These are phyloP conservation scores for Pseudococcus longispinus DNA, from an alignment of 2,888 invertebrate species.

Conservation along the genomic window DNA sequence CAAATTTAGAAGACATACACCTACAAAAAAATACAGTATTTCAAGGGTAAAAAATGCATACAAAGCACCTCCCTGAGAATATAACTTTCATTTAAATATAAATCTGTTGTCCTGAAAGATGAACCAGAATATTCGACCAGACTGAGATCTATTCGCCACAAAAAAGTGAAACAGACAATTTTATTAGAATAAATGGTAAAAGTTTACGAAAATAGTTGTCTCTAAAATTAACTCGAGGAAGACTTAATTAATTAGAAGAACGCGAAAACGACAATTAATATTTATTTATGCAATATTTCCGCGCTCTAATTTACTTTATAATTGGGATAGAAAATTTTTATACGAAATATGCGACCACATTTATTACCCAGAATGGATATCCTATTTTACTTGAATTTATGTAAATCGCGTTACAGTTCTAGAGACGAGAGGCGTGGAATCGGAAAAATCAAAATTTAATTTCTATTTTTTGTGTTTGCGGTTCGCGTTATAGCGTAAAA, in stretches of 20 bases:
- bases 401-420: slow-evolving; percentile 33
- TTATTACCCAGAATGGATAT: not conserved
- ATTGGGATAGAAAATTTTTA: slow-evolving; percentile 36
- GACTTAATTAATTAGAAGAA: slow-evolving; percentile 41
- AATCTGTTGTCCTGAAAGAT: not conserved
- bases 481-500: not conserved
- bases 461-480: slow-evolving; percentile 26
- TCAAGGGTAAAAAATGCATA: too few species aligned
- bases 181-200: slow-evolving; percentile 30
- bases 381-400: slow-evolving; percentile 32
- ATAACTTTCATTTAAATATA: not conserved
- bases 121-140: not conserved
- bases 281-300: slow-evolving; percentile 36
- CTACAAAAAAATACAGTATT: too few species aligned
- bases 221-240: slow-evolving; percentile 14
- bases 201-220: not conserved
- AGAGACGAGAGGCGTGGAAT: not conserved
- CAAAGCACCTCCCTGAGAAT: too few species aligned
- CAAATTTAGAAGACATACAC: too few species aligned
- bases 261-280: slow-evolving; percentile 12
- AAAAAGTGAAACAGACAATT: slow-evolving; percentile 12
- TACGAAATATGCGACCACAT: slow-evolving; percentile 33
- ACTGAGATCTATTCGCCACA: not conserved
- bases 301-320: slow-evolving; percentile 11
- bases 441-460: slow-evolving; percentile 26